Conservation (phyloP, 2,888 invertebrate genomes). For the Sinotaia quadrata region DNA sequence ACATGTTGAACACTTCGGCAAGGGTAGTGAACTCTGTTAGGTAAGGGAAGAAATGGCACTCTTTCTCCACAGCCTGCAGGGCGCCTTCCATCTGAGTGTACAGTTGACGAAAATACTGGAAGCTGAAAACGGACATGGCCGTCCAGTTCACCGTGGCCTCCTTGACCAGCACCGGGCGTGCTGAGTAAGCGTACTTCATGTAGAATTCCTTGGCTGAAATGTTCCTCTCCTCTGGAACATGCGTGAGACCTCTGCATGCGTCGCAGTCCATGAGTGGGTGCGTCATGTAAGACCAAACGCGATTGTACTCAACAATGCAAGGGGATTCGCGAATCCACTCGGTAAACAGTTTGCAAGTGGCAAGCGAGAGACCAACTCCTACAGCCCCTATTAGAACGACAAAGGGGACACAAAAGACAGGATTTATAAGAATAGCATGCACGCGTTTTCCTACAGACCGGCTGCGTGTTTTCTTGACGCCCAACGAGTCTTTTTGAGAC, state of each 20-base stretch:
- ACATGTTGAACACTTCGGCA: constrained; percentile 87
- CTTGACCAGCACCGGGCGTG: constrained; percentile 86
- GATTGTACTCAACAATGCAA: constrained; percentile 48
- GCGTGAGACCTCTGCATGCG: constrained; percentile 80
- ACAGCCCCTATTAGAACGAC: constrained; percentile 24
- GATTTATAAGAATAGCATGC: constrained; percentile 1
- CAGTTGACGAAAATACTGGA: constrained; percentile 82
- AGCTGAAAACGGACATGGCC: constrained; percentile 84
- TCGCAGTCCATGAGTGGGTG: constrained; percentile 86
- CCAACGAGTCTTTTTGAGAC: too few species aligned
- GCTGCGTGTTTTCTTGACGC: not conserved
- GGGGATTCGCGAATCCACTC: constrained; percentile 31
- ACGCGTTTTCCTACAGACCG: not conserved
- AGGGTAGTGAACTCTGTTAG: constrained; percentile 86
- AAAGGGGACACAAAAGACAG: constrained; percentile 20
- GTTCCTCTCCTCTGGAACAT: constrained; percentile 79
- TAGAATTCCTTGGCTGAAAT: constrained; percentile 82
- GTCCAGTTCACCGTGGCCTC: constrained; percentile 89
- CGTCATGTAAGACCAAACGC: constrained; percentile 73
- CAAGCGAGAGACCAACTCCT: constrained; percentile 22
- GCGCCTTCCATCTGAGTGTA: constrained; percentile 76
- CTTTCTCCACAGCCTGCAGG: constrained; percentile 68
- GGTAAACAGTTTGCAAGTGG: constrained; percentile 25
- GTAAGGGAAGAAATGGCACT: constrained; percentile 95
- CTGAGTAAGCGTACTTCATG: constrained; percentile 82